These are phyloP conservation scores for Fopius arisanus DNA, from an alignment of 1,140 invertebrate species.

Conservation along the genomic window DNA sequence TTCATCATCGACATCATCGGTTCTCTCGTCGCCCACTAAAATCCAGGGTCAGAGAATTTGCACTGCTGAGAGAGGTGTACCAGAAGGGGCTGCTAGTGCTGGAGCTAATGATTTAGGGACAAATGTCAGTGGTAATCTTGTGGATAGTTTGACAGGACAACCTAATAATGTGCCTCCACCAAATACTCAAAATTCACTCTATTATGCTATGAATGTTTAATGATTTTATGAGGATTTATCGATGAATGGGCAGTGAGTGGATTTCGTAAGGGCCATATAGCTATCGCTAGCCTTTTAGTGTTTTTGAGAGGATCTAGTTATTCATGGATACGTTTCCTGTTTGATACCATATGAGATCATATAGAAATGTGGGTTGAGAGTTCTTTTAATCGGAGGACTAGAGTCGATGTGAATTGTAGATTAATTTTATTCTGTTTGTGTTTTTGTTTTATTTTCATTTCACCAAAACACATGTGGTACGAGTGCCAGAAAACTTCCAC, in stretches of 20 bases:
- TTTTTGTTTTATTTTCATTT: not conserved
- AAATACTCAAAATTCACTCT: conserved; percentile 60
- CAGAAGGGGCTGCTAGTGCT: conserved; percentile 70
- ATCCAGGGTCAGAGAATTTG: conserved; percentile 43
- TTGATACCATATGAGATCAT: not conserved
- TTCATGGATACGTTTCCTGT: not conserved
- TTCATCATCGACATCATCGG: conserved; percentile 59
- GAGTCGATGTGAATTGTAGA: not conserved
- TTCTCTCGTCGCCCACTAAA: conserved; percentile 59
- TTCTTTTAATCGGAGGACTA: not conserved
- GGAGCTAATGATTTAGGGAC: conserved; percentile 63
- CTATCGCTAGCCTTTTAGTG: not conserved
- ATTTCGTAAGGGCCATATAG: not conserved
- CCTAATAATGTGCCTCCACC: conserved; percentile 49
- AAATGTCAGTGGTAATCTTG: conserved; percentile 27
- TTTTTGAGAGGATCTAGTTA: not conserved
- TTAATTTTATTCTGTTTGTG: not conserved
- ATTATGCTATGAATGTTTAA: conserved; percentile 66
- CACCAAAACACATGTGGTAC: not conserved
- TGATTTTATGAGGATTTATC: not conserved
- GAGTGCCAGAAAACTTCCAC: not conserved
- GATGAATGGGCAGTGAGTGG: not conserved
- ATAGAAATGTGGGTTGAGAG: not conserved
- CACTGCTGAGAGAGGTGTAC: conserved; percentile 69
- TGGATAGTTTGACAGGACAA: conserved; percentile 40